These are phyloP conservation scores for Phrynocephalus guinanensis DNA, from an alignment of 2,797 vertebrate species.

Conservation along the genomic window DNA sequence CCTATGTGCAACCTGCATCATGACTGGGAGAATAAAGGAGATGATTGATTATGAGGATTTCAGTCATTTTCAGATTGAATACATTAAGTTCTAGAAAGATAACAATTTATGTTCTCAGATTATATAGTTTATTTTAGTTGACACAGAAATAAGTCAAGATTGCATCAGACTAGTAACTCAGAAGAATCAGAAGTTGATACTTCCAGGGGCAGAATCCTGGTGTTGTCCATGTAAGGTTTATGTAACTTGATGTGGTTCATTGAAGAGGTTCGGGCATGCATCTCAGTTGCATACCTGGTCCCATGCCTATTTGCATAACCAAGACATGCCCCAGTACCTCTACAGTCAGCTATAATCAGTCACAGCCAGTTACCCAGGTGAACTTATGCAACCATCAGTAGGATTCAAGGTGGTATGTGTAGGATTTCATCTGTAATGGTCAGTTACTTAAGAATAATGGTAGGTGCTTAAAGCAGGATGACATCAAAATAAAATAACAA, in stretches of 20 bases:
- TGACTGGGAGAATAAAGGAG: neutral
- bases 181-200: neutral
- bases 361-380: too few relatives aligned
- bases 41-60: neutral
- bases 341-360: too few relatives aligned
- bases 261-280: too few relatives aligned
- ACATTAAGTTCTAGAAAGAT: neutral
- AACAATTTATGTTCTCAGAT: neutral
- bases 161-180: neutral
- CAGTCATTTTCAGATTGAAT: neutral
- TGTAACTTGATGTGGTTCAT: too few relatives aligned
- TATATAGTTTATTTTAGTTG: neutral
- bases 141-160: neutral
- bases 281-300: too few relatives aligned
- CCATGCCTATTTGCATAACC: too few relatives aligned
- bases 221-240: too few relatives aligned
- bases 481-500: conserved; percentile 3
- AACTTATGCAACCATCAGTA: too few relatives aligned
- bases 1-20: neutral
- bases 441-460: neutral
- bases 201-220: neutral
- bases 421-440: neutral
- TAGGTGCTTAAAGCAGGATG: neutral
- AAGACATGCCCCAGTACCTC: too few relatives aligned
- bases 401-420: neutral